These are phyloP conservation scores for Dipus sagitta DNA, from an alignment of 2,797 vertebrate genomes.

Conservation along the genomic window DNA sequence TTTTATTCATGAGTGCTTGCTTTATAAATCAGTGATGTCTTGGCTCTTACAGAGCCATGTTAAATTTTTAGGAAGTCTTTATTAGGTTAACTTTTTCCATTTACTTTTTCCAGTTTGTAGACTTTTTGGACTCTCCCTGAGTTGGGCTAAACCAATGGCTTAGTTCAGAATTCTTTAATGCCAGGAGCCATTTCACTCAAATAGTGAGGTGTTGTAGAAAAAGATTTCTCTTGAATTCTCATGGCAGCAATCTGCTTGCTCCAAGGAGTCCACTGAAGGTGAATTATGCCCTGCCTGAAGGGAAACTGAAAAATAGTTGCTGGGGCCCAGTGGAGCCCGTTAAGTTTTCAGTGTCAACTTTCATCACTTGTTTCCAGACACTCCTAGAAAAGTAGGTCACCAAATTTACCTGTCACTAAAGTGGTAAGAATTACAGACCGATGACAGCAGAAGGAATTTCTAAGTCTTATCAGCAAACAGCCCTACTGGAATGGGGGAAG, in stretches of 20 bases:
- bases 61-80: constrained; percentile 55
- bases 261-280: constrained; percentile 37
- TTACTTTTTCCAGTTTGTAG: constrained; percentile 44
- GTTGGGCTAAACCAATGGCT: constrained; percentile 2
- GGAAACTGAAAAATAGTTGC: not conserved
- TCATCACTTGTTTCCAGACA: constrained; percentile 58
- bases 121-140: constrained; percentile 37
- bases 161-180: constrained; percentile 51
- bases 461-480: constrained; percentile 6
- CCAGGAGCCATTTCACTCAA: constrained; percentile 42
- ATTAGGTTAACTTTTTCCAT: constrained; percentile 21
- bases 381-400: constrained; percentile 63
- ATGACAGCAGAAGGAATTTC: constrained; percentile 46
- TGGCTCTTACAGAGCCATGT: not conserved
- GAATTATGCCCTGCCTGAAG: constrained; percentile 32
- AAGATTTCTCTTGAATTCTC: constrained; percentile 59
- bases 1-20: not conserved
- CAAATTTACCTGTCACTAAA: constrained; percentile 53
- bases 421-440: constrained; percentile 52
- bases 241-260: constrained; percentile 26
- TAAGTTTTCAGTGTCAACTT: constrained; percentile 44
- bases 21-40: constrained; percentile 53
- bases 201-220: constrained; percentile 22
- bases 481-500: not conserved
- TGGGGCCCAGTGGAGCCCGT: constrained; percentile 5